Evolutionary conservation across 2,113 vertebrate species (phyloP), one percentile per base, ranked within the genome.

Genomic region (Limanda limanda): DNA sequence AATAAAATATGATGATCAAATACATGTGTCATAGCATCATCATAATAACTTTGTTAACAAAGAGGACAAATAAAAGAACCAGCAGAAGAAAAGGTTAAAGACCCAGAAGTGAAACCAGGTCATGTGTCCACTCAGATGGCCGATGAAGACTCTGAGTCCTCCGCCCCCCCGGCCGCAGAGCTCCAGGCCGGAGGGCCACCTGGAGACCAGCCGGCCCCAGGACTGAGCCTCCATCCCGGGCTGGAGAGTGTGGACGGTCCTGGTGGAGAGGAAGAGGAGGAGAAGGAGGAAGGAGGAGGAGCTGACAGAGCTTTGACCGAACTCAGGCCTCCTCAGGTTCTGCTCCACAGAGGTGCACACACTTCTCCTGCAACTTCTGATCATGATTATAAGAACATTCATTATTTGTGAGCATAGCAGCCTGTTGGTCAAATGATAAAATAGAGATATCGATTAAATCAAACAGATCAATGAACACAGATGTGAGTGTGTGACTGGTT

Each of bases 281-380:
- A 42, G 42, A 55, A 48, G 13, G 74, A 72, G 47, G 51, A 48
- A 3, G 59, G 13, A 42, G 12, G 11, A 21, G 78, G 51, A 71
- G 68, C 51, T 61, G 69, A 25, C 3, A 3, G 5, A 24, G 23
- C 25, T 13, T 4, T 31, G 0, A 24, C 2, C 2, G 40, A 76
- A 20, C 42, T 58, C 20, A 68, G 20, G 48, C 60, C 74, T 71
- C 74, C 81, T 66, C 11, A 68, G 42, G 20, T 75, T 40, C 68
- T 73, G 0, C 14, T 74, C 37, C 31, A 2, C 31, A 86, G 25
- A 86, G 83, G 88, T 86, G 64, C 24, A 52, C n/a, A 5, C 18
- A 31, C 27, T 31, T 31, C 27, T 31, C 27, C 31, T 31, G 31
- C 31, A 31, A 31, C 31, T 31, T 31, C 31, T 31, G 10, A 11